phyloP scores from a whole-genome alignment of 92 coral and sea anemone genomes.

The Umimayanthus chanpuru region DNA sequence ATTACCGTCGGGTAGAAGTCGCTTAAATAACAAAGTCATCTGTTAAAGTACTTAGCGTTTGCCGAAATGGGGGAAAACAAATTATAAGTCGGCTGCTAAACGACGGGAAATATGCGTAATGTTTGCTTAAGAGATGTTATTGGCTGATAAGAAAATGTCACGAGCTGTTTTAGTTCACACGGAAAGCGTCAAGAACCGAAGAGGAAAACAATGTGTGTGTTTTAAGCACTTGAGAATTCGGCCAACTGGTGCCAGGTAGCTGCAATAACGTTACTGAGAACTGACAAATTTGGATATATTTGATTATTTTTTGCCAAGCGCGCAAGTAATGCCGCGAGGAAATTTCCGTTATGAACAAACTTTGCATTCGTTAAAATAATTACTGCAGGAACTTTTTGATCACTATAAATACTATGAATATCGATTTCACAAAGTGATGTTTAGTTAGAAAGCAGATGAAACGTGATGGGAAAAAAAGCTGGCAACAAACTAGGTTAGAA shows the following conservation, averaged over 20 bases:
- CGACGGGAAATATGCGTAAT: slow-evolving; percentile 32
- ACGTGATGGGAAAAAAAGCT: background rate
- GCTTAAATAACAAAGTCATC: slow-evolving; percentile 34
- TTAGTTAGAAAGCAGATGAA: background rate
- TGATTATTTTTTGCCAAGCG: background rate
- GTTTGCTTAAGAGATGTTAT: slow-evolving; percentile 12
- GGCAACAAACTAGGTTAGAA: background rate
- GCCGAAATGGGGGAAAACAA: slow-evolving; percentile 33
- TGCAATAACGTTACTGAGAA: background rate
- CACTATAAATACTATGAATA: background rate
- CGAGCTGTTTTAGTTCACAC: background rate
- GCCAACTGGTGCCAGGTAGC: background rate
- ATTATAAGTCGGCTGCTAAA: slow-evolving; percentile 12
- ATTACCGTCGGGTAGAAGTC: background rate
- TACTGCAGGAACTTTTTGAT: background rate
- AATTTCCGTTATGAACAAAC: background rate
- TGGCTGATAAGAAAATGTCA: slow-evolving; percentile 10
- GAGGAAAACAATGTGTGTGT: background rate
- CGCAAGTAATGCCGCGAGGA: background rate
- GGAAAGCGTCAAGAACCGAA: background rate
- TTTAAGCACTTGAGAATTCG: background rate
- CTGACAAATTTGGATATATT: background rate
- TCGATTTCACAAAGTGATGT: slow-evolving; percentile 9
- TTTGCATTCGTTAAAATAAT: slow-evolving; percentile 5
- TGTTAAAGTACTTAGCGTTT: slow-evolving; percentile 28